Evolutionary conservation across 2,797 vertebrate species (phyloP).

Genomic region (Glyptemys insculpta): DNA sequence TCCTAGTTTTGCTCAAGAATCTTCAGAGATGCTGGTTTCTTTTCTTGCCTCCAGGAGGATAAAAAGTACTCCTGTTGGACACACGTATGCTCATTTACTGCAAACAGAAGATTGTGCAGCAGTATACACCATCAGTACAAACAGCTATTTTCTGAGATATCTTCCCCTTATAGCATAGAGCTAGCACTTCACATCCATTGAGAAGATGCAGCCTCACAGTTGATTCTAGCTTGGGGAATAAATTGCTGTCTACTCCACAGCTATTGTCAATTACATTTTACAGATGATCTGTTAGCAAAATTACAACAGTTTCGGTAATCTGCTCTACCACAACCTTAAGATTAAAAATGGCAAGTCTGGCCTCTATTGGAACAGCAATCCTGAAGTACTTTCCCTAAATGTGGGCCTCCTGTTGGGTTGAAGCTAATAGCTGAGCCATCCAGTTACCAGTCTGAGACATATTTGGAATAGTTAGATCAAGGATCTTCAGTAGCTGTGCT

Average conservation of each 20-base stretch:
- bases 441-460: not conserved
- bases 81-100: not conserved
- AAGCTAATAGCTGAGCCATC: not conserved
- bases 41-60: not conserved
- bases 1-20: not conserved
- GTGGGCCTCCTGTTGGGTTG: not conserved
- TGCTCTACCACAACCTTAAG: not conserved
- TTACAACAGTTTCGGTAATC: not conserved
- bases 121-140: not conserved
- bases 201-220: conserved; percentile 12
- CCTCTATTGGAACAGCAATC: not conserved
- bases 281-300: conserved; percentile 10
- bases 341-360: not conserved
- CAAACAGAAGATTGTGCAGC: not conserved
- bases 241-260: not conserved
- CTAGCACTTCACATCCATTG: not conserved
- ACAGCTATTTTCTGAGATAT: not conserved
- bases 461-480: not conserved
- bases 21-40: not conserved
- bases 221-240: not conserved
- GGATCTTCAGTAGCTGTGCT: not conserved
- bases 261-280: not conserved
- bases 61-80: not conserved
- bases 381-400: not conserved
- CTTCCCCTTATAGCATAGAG: not conserved